Evolutionary conservation across 1,140 invertebrate species (phyloP), one percentile per base, ranked within the genome.

Genomic region (Drosophila parabipectinata): DNA sequence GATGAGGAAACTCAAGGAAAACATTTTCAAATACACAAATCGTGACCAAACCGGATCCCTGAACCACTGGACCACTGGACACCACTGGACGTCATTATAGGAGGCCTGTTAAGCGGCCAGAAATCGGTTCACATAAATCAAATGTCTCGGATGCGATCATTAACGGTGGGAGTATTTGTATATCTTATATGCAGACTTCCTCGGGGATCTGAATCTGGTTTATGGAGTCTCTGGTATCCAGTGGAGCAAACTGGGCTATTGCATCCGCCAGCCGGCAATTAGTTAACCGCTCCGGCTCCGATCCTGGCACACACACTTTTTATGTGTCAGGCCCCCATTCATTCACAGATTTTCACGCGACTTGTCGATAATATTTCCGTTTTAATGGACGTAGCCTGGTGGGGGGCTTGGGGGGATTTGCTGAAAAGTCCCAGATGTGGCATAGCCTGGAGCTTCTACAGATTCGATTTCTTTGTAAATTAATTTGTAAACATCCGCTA

Each of bases 131-230:
- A 15, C 51, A 69, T 69, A 69, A 69, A 69, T 69, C 63, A 69
- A 69, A 69, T 69, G 67, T 69, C 67, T 39, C 51, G 67, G 47
- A 67, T 67, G 63, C 63, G 63, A 32, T n/a, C 48, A 12, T 30
- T 44, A 14, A 15, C 61, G 34, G 63, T 67, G 63, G 63, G 63
- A 67, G 63, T 47, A 47, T 21, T 44, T 18, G 15, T 21, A 37
- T 37, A 12, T 37, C 12, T 37, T 37, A 4, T 67, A 68, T 32
- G 41, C 26, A 56, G 67, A 69, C 67, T 69, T 69, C 67, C 67
- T 69, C 26, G 63, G 18, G 44, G 44, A 47, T 47, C 44, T 21
- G 8, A 44, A 44, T 44, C n/a, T 18, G 44, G 41, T 18, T 50
- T 28, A 3, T n/a, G 21, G 21, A 52, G 64, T 61, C 14, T 18